These are phyloP conservation scores for Vidua macroura DNA, from an alignment of 2,113 vertebrate genomes.

Conservation along the genomic window DNA sequence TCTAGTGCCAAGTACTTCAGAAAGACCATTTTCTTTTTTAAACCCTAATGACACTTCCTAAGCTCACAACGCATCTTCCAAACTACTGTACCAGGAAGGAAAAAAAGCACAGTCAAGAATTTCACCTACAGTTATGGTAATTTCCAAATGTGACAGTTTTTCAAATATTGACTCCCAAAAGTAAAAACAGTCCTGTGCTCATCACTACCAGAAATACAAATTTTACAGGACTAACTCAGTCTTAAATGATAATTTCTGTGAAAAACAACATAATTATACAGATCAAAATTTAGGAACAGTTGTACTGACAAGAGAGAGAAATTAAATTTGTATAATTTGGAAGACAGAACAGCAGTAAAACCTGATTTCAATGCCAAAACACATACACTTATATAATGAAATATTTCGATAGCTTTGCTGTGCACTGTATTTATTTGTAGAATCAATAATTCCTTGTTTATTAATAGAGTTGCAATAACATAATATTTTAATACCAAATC, in stretches of 20 bases:
- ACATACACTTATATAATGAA: fast-evolving
- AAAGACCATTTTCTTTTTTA: neutral
- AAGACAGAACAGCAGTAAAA: neutral
- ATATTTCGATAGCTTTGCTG: neutral
- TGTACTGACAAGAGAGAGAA: neutral
- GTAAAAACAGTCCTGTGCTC: neutral
- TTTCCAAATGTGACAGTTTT: neutral
- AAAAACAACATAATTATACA: neutral
- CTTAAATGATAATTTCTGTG: neutral
- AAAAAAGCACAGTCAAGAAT: neutral
- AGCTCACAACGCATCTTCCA: neutral
- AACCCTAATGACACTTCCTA: neutral
- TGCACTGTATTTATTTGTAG: neutral
- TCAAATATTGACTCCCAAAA: neutral
- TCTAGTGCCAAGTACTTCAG: neutral
- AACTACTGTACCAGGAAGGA: neutral
- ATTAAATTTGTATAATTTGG: neutral
- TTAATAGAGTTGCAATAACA: neutral
- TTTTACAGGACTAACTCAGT: neutral
- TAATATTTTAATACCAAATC: neutral
- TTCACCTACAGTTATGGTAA: neutral
- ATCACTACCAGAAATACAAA: neutral
- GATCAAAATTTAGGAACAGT: neutral
- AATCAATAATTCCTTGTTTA: neutral
- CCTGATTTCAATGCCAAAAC: neutral